Base-by-base conservation (phyloP, 2,797 vertebrate genomes). In the Sebastolobus alascanus region DNA sequence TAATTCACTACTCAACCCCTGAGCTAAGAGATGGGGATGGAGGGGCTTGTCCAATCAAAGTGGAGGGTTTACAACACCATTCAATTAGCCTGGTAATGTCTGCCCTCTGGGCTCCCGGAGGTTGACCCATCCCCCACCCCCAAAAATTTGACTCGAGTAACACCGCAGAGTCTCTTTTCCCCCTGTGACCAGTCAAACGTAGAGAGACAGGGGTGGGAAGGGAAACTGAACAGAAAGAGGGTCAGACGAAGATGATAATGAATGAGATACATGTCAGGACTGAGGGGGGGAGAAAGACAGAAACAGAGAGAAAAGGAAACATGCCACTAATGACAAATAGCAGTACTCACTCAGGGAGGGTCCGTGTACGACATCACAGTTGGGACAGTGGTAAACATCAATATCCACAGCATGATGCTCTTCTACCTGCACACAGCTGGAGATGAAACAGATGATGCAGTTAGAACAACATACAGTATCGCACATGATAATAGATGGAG, bases 341-440 rank as follows among this genome's bases (percentile, higher is more conserved):
- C 64, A 43, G 65, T 92, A 98, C 98, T 98, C 96, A 99, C 98
- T 99, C 92, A 98, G 92, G 92, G 98, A 99, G 94, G 97, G 95
- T 93, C 98, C 98, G 40, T 97, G 97, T 68, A 96, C 90, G 76
- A 96, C 87, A 73, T 98, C 97, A 94, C 99, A 99, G 96, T 97
- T 99, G 86, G 99, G 99, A 96, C 99, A 99, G 95, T 99, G 98
- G 93, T 99, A 99, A 8, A 99, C 96, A 84, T 99, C 99, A 78
- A 99, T 99, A 89, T 99, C 98, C 93, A 97, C 96, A 63, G 99
- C 98, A 95, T 99, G 97, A 89, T 99, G 98, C 88, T 99, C 99
- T 90, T 99, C 98, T 40, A 99, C 98, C 82, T 97, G 96, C 89
- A 99, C 99, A 60, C 99, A 99, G 94, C 99, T 99, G 94, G 33